Evolutionary conservation across 2,797 vertebrate species (phyloP), one percentile per base, ranked within the genome.

Genomic region (Enteromius anoplus): DNA sequence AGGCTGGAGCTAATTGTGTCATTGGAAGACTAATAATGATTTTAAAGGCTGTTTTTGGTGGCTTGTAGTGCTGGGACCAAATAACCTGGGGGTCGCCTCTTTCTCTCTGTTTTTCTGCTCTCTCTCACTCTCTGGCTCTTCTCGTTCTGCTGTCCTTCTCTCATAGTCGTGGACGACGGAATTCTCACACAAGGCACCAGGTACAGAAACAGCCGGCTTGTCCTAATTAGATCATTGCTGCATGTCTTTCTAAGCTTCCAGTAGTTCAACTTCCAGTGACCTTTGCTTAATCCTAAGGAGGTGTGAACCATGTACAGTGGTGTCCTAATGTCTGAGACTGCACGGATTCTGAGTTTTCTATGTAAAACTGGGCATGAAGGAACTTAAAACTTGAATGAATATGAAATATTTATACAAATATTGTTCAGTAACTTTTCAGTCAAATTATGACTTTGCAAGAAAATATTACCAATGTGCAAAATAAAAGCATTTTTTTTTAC

Each of bases 101-200:
- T 92, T 94, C 87, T 86, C 17, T 81, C 60, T 85, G 91, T 93
- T 90, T 81, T 69, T 89, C 92, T 91, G 92, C 26, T 26, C 95
- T 91, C 93, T 89, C 92, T 93, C 85, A 92, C 90, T 92, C 94
- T 91, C 93, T 89, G 92, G 92, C 87, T 92, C 91, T 92, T 87
- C 91, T 49, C 51, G 8, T 51, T 81, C 49, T 70, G 78, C 60
- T 77, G 51, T 92, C 91, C 93, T 93, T 93, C 91, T 92, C 93
- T 94, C 94, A 91, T 96, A 99, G 97, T 96, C 96, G 98, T 86
- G 98, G 98, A 97, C 96, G 98, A 95, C 96, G 98, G 94, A 99
- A 99, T 93, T 99, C 98, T 88, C 98, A 99, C 92, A 92, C 96
- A 8, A 96, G 98, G 93, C 96, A 99, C 92, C 98, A 99, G 98